Conservation (phyloP, 2,888 invertebrate genomes). For the Nomada lathburiana region DNA sequence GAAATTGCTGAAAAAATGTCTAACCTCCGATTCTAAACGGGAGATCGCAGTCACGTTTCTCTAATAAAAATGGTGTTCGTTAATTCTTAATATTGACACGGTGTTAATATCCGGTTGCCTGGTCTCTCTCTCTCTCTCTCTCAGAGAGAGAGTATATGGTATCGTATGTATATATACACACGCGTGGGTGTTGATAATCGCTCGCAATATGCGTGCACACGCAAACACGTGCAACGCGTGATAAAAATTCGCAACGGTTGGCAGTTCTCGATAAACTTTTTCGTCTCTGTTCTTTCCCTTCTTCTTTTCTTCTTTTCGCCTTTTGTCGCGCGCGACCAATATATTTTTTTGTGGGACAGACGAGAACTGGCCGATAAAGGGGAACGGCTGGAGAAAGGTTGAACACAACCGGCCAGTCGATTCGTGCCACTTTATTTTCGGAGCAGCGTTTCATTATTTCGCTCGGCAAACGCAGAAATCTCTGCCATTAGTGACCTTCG, state of each 20-base stretch:
- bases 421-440: constrained; percentile 29
- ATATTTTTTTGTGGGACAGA: not conserved
- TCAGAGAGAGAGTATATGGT: too few relatives aligned
- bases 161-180: not conserved
- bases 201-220: constrained; percentile 16
- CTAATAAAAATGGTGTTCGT: not conserved
- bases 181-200: constrained; percentile 45
- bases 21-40: not conserved
- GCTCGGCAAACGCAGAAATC: constrained; percentile 46
- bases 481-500: constrained; percentile 57
- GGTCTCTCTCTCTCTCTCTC: too few relatives aligned
- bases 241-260: constrained; percentile 48
- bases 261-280: constrained; percentile 43
- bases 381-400: too few relatives aligned
- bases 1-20: constrained; percentile 23
- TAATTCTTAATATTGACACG: constrained; percentile 3
- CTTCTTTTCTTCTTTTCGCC: not conserved
- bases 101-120: not conserved
- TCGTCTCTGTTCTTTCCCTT: not conserved
- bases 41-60: constrained; percentile 16
- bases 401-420: too few relatives aligned
- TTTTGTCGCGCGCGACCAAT: not conserved
- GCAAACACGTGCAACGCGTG: constrained; percentile 39
- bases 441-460: constrained; percentile 18
- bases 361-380: not conserved